Evolutionary conservation across 2,888 invertebrate genomes (phyloP).

Genomic region (Latrodectus hesperus): DNA sequence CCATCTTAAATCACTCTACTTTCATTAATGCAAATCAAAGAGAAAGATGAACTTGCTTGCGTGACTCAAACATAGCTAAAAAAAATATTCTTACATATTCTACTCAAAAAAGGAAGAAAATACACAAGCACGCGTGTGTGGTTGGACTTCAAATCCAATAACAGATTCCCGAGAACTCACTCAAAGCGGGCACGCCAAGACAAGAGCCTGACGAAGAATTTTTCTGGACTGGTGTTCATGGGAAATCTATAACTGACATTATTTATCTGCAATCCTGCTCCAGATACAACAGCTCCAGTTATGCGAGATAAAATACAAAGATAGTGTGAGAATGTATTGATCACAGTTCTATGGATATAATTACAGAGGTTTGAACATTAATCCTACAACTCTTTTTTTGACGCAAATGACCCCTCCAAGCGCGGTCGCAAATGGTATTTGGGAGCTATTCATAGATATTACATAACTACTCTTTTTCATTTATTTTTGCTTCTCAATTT

Average conservation of each 20-base stretch:
- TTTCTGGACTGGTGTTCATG: slow-evolving; percentile 57
- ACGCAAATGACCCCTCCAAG: slow-evolving; percentile 62
- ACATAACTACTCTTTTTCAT: slow-evolving; percentile 27
- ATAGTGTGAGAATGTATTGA: slow-evolving; percentile 62
- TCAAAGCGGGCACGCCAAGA: slow-evolving; percentile 41
- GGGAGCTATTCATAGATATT: slow-evolving; percentile 53
- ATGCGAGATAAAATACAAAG: slow-evolving; percentile 62
- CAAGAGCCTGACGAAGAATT: slow-evolving; percentile 11
- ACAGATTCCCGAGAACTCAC: slow-evolving; percentile 16
- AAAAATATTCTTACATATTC: not conserved
- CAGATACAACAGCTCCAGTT: slow-evolving; percentile 53
- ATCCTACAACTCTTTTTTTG: slow-evolving; percentile 62
- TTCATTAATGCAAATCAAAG: slow-evolving; percentile 2
- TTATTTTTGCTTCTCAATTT: slow-evolving; percentile 6
- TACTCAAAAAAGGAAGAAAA: not conserved
- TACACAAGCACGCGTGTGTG: slow-evolving; percentile 1
- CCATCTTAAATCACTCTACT: not conserved
- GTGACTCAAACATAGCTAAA: not conserved
- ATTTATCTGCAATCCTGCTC: slow-evolving; percentile 55
- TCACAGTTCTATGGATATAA: slow-evolving; percentile 66
- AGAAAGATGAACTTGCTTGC: not conserved
- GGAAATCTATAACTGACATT: slow-evolving; percentile 64
- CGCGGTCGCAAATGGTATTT: slow-evolving; percentile 62
- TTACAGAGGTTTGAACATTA: slow-evolving; percentile 59
- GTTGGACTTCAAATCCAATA: slow-evolving; percentile 44